These are phyloP conservation scores for Anomalospiza imberbis DNA, from an alignment of 2,797 vertebrate species.

Conservation along the genomic window DNA sequence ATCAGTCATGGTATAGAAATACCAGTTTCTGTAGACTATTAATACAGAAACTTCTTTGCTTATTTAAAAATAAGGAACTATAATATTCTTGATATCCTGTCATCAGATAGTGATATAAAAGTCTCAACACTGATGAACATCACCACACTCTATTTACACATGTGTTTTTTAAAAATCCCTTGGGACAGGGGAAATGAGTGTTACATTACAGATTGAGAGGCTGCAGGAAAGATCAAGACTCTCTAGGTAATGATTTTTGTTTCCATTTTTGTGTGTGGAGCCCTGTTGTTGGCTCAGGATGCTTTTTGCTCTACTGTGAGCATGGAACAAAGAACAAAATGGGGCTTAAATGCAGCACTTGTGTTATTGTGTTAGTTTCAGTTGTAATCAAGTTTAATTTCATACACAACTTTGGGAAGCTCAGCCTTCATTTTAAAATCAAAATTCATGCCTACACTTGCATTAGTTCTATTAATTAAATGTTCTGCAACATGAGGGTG, in stretches of 20 bases:
- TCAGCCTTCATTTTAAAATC: background rate
- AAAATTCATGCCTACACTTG: background rate
- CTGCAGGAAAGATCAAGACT: background rate
- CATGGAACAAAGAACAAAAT: background rate
- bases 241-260: background rate
- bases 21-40: background rate
- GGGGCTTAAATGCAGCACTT: background rate
- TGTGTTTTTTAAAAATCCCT: background rate
- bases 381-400: background rate
- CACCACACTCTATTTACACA: background rate
- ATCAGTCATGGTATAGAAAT: background rate
- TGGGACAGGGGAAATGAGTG: background rate
- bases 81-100: background rate
- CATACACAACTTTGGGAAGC: background rate
- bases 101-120: background rate
- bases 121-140: background rate
- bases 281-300: background rate
- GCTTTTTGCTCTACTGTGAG: background rate
- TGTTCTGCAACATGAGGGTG: background rate
- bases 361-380: background rate
- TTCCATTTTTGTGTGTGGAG: background rate
- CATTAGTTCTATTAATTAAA: background rate
- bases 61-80: background rate
- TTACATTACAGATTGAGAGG: background rate
- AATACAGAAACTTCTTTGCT: background rate